Evolutionary conservation across 2,888 invertebrate genomes (phyloP), one percentile per base, ranked within the genome.

Genomic region (Siphonodentalium dalli): DNA sequence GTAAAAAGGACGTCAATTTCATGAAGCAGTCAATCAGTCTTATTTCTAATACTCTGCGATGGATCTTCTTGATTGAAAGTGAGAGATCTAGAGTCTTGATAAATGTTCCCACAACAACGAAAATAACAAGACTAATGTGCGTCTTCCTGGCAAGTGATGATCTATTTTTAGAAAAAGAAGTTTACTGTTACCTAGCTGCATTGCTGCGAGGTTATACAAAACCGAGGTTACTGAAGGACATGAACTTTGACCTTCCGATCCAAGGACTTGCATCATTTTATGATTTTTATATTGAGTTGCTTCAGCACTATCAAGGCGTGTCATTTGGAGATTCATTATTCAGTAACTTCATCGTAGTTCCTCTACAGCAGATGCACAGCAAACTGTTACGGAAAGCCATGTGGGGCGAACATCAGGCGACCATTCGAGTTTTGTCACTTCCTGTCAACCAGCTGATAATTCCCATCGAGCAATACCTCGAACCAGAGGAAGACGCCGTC

Each of bases 241-340:
- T 83, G 46, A 68, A 83, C 52, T 81, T 83, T 57, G 70, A 74
- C 3, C 72, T 75, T 38, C 56, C 69, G 2, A 79, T 84, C 15
- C 81, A 82, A 18, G 84, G 84, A 1, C 68, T 84, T 18, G 62
- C 77, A 8, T 82, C 83, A 20, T 84, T 84, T 58, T 81, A 83
- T 69, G 84, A 84, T 61, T 74, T 84, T 82, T 84, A 81, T 63
- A 88, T 88, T 0, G 88, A 90, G 58, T 84, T 95, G 61, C 85
- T 95, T 53, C 90, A 92, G 71, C 92, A 93, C 76, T 96, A 90
- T 79, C 90, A 90, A 77, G 90, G 90, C 1, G 90, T 91, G 24
- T 95, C 95, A 49, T 96, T 94, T 79, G 93, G 93, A 0, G 90
- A 94, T 80, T 84, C 87, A 33, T 84, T 89, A 8, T 96, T 95